These are phyloP conservation scores for Synanthedon andrenaeformis DNA, from an alignment of 2,888 invertebrate genomes.

Conservation along the genomic window DNA sequence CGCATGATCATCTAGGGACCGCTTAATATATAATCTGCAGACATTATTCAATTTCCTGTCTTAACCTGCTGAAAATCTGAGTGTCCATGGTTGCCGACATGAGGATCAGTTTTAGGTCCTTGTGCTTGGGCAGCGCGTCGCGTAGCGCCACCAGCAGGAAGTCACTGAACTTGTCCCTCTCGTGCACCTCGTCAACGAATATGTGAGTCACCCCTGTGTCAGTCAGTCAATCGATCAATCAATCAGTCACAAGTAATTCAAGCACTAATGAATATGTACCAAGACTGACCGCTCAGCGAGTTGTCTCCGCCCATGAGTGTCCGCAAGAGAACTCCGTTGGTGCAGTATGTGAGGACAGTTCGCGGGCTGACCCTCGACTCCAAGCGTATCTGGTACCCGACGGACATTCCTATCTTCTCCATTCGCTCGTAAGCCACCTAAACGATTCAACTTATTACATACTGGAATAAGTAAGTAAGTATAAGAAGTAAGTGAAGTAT, in stretches of 20 bases:
- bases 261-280: too few species aligned
- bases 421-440: constrained; percentile 76
- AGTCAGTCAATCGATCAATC: neutral
- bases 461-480: too few species aligned
- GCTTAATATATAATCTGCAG: too few species aligned
- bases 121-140: constrained; percentile 77
- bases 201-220: constrained; percentile 81
- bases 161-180: constrained; percentile 92
- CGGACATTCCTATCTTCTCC: constrained; percentile 75
- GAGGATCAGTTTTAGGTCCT: constrained; percentile 83
- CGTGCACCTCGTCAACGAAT: constrained; percentile 95
- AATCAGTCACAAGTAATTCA: too few species aligned
- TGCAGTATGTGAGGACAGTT: constrained; percentile 89
- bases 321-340: constrained; percentile 89
- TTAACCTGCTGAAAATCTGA: constrained; percentile 76
- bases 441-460: neutral
- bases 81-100: constrained; percentile 97
- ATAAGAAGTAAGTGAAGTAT: too few species aligned
- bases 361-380: constrained; percentile 86
- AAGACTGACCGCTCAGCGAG: constrained; percentile 61
- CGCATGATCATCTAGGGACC: too few species aligned
- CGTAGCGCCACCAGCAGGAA: constrained; percentile 89
- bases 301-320: constrained; percentile 86
- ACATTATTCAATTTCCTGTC: too few species aligned
- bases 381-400: constrained; percentile 92